Evolutionary conservation across 2,888 invertebrate genomes (phyloP).

Genomic region (Phragmatobia fuliginosa): DNA sequence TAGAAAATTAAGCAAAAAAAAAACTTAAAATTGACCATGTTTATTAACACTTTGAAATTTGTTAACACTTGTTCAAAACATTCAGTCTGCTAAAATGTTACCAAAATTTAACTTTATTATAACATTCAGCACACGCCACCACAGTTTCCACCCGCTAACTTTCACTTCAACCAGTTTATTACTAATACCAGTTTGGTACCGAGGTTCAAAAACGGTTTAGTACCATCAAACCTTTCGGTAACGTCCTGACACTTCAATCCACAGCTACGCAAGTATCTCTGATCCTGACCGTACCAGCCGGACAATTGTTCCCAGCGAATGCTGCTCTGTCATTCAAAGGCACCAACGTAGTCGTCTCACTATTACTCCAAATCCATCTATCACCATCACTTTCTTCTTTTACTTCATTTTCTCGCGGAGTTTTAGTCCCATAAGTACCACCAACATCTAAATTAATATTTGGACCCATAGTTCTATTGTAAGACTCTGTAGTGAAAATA

Average conservation of each 20-base stretch:
- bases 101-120: no score
- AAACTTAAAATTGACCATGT: background rate
- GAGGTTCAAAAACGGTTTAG: background rate
- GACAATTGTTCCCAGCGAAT: constrained; percentile 33
- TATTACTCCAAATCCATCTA: constrained; percentile 43
- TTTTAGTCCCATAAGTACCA: constrained; percentile 14
- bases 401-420: constrained; percentile 31
- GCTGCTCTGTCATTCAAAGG: constrained; percentile 38
- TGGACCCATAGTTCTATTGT: background rate
- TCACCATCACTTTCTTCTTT: constrained; percentile 21
- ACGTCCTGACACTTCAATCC: constrained; percentile 5
- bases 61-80: background rate
- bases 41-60: background rate
- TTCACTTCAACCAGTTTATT: background rate
- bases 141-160: background rate
- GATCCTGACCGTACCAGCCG: constrained; percentile 26
- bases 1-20: background rate
- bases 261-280: constrained; percentile 8
- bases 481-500: constrained; percentile 2
- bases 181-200: background rate
- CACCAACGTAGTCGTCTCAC: constrained; percentile 15
- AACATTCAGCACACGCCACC: no score
- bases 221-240: background rate
- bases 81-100: no score
- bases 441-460: background rate